Percentiles rank a stretch among this genome's conserved stretches.
Evolutionary conservation across 1,140 invertebrate genomes (phyloP).

Genomic region (Drosophila kikkawai): DNA sequence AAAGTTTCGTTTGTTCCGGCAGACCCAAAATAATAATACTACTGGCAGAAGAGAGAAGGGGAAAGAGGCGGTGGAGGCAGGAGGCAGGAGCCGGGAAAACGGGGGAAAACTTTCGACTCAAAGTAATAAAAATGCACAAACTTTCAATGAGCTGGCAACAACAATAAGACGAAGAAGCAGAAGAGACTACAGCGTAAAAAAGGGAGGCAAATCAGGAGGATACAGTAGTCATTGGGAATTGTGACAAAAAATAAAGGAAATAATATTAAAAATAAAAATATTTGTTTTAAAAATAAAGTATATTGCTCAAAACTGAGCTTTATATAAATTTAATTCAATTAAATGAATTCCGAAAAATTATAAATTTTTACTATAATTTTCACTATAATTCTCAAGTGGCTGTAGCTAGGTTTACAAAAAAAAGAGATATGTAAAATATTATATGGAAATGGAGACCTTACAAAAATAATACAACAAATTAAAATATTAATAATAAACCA

Average conservation of each 20-base stretch:
- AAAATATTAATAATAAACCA: not conserved
- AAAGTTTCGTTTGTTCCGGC: constrained; percentile 50
- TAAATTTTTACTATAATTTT: too few species aligned
- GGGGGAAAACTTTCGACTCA: constrained; percentile 59
- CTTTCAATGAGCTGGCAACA: constrained; percentile 75
- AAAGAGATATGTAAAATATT: not conserved
- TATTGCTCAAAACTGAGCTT: too few species aligned
- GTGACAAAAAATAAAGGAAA: not conserved
- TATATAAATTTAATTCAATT: too few species aligned
- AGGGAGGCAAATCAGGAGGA: not conserved
- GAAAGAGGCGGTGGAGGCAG: not conserved
- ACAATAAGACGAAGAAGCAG: constrained; percentile 39
- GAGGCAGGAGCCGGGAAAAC: not conserved
- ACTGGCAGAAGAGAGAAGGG: constrained; percentile 9
- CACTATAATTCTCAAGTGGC: not conserved
- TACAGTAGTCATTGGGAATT: constrained; percentile 1
- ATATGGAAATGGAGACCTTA: not conserved
- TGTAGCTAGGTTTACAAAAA: not conserved
- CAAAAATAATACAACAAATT: not conserved
- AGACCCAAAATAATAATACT: constrained; percentile 63
- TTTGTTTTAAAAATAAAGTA: not conserved
- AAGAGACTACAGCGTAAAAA: constrained; percentile 13
- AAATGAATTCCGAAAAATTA: too few species aligned
- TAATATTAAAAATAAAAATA: not conserved
- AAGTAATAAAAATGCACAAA: constrained; percentile 81